Base-by-base conservation (phyloP, 2,113 vertebrate genomes). In the Ptyas mucosa region DNA sequence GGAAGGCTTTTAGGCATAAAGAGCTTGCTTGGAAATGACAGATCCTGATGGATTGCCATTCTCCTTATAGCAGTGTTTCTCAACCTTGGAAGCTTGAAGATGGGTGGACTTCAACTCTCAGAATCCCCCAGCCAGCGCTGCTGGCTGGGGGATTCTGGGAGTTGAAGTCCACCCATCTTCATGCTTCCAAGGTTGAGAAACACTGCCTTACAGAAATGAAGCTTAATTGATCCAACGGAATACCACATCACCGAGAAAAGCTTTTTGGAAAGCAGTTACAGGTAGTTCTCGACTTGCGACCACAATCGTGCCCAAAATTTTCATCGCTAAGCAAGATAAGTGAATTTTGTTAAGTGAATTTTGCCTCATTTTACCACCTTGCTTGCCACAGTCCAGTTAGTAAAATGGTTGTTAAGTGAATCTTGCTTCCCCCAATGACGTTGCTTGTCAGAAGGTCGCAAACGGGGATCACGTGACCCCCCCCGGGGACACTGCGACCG, bases 251-350 rank as follows among this genome's bases (percentile, higher is more conserved):
- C 5, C 1, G 0, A 87, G 24, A 14, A 87, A 52, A 29, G 12
- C 11, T 52, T 49, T 51, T 18, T 1, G 12, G 85, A 15, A 29
- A 85, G 85, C 85, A 11, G 39, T 10, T 23, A 29, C 11, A 46
- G 39, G 61, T 3, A n/a, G 0, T n/a, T 3, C 5, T 15, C 14
- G 0, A 18, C 5, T 15, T 15, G 18, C n/a, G 14, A 18, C n/a
- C 4, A 15, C 64, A 34, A 34, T 69, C 14, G 14, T 2, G 5
- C 29, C 29, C 64, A 7, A 34, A 15, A 69, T 14, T 2, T 69
- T 14, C 2, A 2, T 34, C 34, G 29, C 64, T 7, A 34, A 69
- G 29, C 5, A 0, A n/a, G 29, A 64, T 11, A 11, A n/a, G n/a
- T n/a, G n/a, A n/a, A n/a, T n/a, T 9, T 29, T 61, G 29, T n/a